These are phyloP conservation scores for Lepidocolaptes lacrymiger DNA, from an alignment of 2,797 vertebrate species.

Conservation along the genomic window DNA sequence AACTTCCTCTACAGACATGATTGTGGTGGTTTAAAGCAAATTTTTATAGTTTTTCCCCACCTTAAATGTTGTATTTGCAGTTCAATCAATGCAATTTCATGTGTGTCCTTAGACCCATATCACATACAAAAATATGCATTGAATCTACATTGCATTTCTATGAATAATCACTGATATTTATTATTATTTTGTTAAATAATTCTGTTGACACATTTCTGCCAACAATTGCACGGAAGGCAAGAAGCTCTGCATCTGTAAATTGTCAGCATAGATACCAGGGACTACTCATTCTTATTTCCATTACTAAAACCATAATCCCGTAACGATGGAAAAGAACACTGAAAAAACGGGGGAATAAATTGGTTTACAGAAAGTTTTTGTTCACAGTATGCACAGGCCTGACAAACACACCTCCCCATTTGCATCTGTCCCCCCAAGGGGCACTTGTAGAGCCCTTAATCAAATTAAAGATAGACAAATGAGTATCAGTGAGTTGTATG, in stretches of 20 bases:
- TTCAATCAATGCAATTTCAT: neutral
- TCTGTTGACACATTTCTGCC: neutral
- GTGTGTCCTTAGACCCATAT: neutral
- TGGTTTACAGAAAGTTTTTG: neutral
- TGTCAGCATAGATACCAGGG: neutral
- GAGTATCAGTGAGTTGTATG: neutral
- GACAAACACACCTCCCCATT: neutral
- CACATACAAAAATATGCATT: neutral
- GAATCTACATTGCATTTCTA: neutral
- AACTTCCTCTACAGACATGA: neutral
- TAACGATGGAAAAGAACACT: neutral
- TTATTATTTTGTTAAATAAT: neutral
- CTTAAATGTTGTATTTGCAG: neutral
- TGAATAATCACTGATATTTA: neutral
- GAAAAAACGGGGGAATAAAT: neutral
- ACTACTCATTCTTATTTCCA: neutral
- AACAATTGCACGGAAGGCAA: neutral
- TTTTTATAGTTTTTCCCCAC: neutral
- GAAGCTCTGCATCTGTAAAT: neutral
- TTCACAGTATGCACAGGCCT: neutral
- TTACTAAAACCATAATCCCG: neutral
- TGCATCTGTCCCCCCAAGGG: neutral
- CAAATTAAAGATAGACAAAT: conserved; percentile 9
- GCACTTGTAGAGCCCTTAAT: neutral
- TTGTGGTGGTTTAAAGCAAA: neutral